These are phyloP conservation scores for Elgaria multicarinata DNA, from an alignment of 2,113 vertebrate species.

Conservation along the genomic window DNA sequence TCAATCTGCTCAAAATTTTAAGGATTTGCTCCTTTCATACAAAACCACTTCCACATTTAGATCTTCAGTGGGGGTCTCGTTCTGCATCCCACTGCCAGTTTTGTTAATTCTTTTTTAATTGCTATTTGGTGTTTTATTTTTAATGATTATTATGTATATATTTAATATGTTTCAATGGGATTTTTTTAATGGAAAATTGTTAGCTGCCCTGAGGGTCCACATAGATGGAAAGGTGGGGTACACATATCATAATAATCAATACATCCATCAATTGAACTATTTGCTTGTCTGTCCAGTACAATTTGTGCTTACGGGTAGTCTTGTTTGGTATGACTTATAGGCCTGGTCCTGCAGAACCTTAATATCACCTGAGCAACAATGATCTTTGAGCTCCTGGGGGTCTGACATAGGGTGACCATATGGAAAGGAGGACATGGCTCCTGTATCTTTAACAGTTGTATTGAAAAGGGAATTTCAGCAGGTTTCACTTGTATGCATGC, in stretches of 20 bases:
- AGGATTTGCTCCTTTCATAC: background rate
- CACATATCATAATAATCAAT: background rate
- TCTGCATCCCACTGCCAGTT: background rate
- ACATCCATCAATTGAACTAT: background rate
- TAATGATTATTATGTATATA: background rate
- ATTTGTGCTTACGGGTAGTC: background rate
- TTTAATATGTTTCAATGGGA: background rate
- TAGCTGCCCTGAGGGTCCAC: background rate
- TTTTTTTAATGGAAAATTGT: too few relatives aligned
- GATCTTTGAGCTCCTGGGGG: background rate
- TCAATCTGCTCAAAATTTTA: background rate
- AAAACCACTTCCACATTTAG: background rate
- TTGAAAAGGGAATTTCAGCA: too few relatives aligned
- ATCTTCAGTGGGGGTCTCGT: background rate
- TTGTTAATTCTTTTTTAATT: background rate
- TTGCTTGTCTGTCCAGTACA: background rate
- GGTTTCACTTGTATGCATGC: too few relatives aligned
- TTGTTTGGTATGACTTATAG: background rate
- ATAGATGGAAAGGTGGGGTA: background rate
- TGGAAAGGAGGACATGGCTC: too few relatives aligned
- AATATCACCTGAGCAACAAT: background rate
- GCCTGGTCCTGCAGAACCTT: background rate
- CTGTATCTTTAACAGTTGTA: too few relatives aligned
- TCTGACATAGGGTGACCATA: too few relatives aligned
- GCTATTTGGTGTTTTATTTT: background rate